A percentile compares a stretch with the other conserved stretches of the same genome.
Evolutionary conservation across 1,140 invertebrate genomes (phyloP).

Genomic region (Pseudomyrmex gracilis): DNA sequence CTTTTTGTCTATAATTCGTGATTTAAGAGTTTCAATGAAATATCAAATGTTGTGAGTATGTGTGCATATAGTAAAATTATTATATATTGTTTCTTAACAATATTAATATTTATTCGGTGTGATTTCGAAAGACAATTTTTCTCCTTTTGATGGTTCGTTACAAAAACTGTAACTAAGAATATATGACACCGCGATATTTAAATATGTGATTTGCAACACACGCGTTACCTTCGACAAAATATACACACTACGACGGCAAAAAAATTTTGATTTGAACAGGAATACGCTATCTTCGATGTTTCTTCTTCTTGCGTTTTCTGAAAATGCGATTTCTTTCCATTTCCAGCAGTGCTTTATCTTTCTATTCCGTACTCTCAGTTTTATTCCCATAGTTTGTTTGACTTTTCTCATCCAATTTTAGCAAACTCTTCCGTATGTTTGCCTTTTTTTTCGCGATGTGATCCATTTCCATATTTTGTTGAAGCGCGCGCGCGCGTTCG

Average conservation of each 20-base stretch:
- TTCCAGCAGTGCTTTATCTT: neutral
- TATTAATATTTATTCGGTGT: neutral
- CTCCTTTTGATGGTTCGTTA: too few relatives aligned
- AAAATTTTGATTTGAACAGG: neutral
- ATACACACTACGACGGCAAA: neutral
- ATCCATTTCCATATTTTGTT: conserved; percentile 37
- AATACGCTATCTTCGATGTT: neutral
- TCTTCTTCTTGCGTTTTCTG: conserved; percentile 20
- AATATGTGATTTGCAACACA: too few relatives aligned
- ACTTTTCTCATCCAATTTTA: conserved; percentile 39
- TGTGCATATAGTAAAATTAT: neutral
- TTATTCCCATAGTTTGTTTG: conserved; percentile 25
- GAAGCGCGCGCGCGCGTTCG: neutral
- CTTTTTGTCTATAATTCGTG: too few relatives aligned
- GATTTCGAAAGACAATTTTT: too few relatives aligned
- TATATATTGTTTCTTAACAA: too few relatives aligned
- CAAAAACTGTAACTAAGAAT: too few relatives aligned
- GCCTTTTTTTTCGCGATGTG: conserved; percentile 11
- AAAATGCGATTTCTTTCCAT: neutral
- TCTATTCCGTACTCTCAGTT: neutral
- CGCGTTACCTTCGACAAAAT: neutral
- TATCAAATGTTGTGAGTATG: too few relatives aligned
- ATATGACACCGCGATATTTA: too few relatives aligned
- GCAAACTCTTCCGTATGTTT: neutral
- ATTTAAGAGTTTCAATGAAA: too few relatives aligned